Evolutionary conservation across 92 coral and sea anemone genomes (phyloP), one percentile per base, ranked within the genome.

Genomic region (Porites divaricata): DNA sequence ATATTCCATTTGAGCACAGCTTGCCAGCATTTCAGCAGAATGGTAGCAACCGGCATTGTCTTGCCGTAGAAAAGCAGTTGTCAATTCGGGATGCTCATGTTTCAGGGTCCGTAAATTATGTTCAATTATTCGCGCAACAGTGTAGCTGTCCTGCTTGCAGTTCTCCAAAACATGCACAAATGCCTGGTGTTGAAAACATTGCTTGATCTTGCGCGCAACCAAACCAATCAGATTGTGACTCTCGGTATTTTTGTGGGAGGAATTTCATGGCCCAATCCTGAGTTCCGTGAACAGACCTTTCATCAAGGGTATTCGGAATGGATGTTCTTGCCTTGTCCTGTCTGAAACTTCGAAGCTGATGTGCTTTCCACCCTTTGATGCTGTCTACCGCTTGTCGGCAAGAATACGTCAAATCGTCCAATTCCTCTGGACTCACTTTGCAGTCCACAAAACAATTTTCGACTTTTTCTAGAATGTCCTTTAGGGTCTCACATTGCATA

Each of bases 31-130:
- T 28, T 70, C 75, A 6, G 75, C 48, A 49, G 1, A 28, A 70
- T 70, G 75, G 48, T 70, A 70, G 49, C 79, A 74, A 23, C 79
- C 79, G 8, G 79, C 79, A 21, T 70, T 70, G 23, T 70, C 74
- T 8, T 26, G 53, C 8, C 74, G 49, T 22, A 74, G 74, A 16
- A 26, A 70, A 70, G 53, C 74, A n/a, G 48, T 16, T 48, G 48
- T 70, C 17, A 70, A 15, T 48, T 70, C 74, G n/a, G 74, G 61
- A 22, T 23, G 28, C 63, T 74, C 79, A 9, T 48, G 41, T 68
- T 74, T 74, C 17, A 74, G n/a, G 13, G 79, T 74, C 4, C 4
- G 1, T 19, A 74, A 52, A 9, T 9, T 23, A 22, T 74, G 79
- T 19, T 70, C 74, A 0, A 70, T 8, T 35, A 70, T 70, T 8